Evolutionary conservation across 2,888 invertebrate species (phyloP).

Genomic region (Biston betularia): DNA sequence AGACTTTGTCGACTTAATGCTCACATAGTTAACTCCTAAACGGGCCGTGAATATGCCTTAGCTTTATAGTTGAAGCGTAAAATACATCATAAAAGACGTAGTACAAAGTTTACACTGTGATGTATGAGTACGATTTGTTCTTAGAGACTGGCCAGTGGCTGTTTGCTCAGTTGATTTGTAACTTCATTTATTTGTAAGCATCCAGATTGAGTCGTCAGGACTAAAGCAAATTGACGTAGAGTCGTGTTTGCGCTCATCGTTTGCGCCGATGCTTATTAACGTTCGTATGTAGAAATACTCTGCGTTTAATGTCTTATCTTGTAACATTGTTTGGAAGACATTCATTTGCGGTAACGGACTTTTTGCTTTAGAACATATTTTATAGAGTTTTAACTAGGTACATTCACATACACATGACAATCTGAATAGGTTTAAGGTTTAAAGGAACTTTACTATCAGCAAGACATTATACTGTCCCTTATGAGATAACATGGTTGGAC

Average conservation of each 20-base stretch:
- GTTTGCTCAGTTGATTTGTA: constrained; percentile 69
- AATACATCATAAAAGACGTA: constrained; percentile 70
- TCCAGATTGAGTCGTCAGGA: constrained; percentile 59
- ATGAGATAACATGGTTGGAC: too few species aligned
- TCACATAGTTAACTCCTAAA: constrained; percentile 56
- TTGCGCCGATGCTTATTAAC: constrained; percentile 39
- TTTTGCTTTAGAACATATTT: neutral
- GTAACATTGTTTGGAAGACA: constrained; percentile 14
- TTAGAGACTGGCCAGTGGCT: constrained; percentile 54
- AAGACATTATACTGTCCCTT: too few species aligned
- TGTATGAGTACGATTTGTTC: constrained; percentile 70
- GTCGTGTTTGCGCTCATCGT: constrained; percentile 40
- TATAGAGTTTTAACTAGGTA: neutral
- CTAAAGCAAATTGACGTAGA: constrained; percentile 50
- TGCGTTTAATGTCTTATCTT: constrained; percentile 23
- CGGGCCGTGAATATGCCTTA: constrained; percentile 55
- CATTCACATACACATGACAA: neutral
- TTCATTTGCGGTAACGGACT: constrained; percentile 11
- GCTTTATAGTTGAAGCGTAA: constrained; percentile 53
- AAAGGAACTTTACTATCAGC: too few species aligned
- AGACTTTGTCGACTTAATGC: constrained; percentile 53
- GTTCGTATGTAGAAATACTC: constrained; percentile 20
- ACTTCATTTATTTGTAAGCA: constrained; percentile 60
- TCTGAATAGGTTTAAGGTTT: too few species aligned
- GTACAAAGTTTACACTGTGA: constrained; percentile 58